A percentile compares a stretch with the other conserved stretches of the same genome.
These are phyloP conservation scores for Dolichoris vasculosae DNA, from an alignment of 1,140 invertebrate species.

Conservation along the genomic window DNA sequence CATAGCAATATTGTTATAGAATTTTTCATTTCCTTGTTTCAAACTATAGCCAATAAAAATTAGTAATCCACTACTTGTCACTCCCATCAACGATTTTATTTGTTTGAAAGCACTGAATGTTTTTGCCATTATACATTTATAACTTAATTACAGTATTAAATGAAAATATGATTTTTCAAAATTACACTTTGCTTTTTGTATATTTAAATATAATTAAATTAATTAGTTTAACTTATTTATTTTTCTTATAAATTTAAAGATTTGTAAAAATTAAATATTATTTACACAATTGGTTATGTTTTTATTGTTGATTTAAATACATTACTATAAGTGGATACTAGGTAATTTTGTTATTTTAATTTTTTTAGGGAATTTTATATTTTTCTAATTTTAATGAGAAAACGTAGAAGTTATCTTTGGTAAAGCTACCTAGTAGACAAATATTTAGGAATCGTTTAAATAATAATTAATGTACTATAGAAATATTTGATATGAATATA, in stretches of 20 bases:
- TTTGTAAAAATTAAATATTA: slow-evolving; percentile 8
- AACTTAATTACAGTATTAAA: not conserved
- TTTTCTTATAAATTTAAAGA: not conserved
- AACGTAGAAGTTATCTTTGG: no score
- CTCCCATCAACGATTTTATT: slow-evolving; percentile 64
- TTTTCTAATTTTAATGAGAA: no score
- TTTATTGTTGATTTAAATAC: no score
- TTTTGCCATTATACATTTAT: slow-evolving; percentile 15
- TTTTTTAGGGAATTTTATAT: no score
- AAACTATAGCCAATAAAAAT: slow-evolving; percentile 79
- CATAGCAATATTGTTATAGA: slow-evolving; percentile 83
- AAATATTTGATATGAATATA: no score
- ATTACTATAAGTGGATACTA: no score
- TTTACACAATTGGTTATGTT: slow-evolving; percentile 34
- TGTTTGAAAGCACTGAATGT: slow-evolving; percentile 60
- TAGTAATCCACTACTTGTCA: slow-evolving; percentile 72
- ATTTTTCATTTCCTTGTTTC: slow-evolving; percentile 84
- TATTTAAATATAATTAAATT: no score
- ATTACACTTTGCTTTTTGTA: not conserved
- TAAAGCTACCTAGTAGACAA: no score
- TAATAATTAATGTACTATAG: no score
- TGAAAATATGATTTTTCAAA: not conserved
- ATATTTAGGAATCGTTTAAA: no score
- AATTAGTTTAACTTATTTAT: not conserved
- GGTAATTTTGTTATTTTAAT: no score